A percentile compares a stretch with the other conserved stretches of the same genome.
These are phyloP conservation scores for Anoncus sp. DNA, from an alignment of 2,888 invertebrate genomes.

Conservation along the genomic window DNA sequence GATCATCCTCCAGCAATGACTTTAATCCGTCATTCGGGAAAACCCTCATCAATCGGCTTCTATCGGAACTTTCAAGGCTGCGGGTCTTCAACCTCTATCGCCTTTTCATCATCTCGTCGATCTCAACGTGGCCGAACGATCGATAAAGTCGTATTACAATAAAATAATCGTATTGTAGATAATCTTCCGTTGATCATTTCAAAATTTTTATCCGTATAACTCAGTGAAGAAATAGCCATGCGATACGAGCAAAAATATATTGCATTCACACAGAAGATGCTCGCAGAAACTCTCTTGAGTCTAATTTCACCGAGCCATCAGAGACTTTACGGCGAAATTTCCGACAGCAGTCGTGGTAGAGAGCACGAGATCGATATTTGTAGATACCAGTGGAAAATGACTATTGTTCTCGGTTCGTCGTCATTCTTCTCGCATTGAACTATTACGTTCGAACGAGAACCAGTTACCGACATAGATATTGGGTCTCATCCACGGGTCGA, in stretches of 20 bases:
- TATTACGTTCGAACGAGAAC: conserved; percentile 1
- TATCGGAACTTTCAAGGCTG: too few relatives aligned
- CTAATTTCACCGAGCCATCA: conserved; percentile 25
- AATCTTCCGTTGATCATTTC: neutral
- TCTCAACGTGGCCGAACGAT: conserved; percentile 7
- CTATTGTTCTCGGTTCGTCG: conserved; percentile 5
- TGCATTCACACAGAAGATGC: neutral
- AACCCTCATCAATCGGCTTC: too few relatives aligned
- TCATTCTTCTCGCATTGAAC: conserved; percentile 10
- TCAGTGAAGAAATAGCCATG: neutral
- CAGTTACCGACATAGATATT: neutral
- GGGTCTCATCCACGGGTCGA: conserved; percentile 13
- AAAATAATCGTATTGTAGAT: neutral
- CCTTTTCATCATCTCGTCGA: neutral
- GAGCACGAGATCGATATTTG: conserved; percentile 1
- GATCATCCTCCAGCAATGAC: too few relatives aligned
- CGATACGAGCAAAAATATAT: neutral
- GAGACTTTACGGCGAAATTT: conserved; percentile 41
- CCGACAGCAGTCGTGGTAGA: conserved; percentile 26
- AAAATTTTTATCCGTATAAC: conserved; percentile 16
- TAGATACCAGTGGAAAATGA: conserved; percentile 3
- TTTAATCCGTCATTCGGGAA: too few relatives aligned
- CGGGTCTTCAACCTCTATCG: neutral
- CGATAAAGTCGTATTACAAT: neutral
- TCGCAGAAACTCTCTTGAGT: neutral